Conservation (phyloP, 2,797 vertebrate genomes). For the Tolypeutes matacus region DNA sequence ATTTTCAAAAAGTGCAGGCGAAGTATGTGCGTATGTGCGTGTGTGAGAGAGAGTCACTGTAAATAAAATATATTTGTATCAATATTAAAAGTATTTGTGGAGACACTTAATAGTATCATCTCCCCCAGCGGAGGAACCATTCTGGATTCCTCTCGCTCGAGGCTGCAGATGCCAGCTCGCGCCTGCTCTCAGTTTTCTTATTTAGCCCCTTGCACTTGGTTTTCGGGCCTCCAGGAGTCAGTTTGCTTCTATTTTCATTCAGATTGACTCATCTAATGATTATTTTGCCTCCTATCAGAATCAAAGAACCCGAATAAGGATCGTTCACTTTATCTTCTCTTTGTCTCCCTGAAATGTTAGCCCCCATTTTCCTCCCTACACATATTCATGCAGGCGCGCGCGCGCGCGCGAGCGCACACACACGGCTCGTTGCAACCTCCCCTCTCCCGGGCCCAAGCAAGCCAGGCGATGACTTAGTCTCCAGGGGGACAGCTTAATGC, state of each 20-base stretch:
- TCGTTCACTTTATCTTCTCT: neutral
- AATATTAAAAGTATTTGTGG: conserved; percentile 1
- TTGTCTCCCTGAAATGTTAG: neutral
- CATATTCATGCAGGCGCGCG: neutral
- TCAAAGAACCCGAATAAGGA: neutral
- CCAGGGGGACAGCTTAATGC: neutral
- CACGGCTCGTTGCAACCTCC: neutral
- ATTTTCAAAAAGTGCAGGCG: conserved; percentile 58
- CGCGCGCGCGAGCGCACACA: too few species aligned
- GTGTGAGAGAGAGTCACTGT: neutral
- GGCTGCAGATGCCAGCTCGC: neutral
- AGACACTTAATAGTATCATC: neutral
- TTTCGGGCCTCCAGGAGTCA: neutral
- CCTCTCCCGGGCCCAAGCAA: neutral
- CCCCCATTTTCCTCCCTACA: too few species aligned
- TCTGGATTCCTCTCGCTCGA: neutral
- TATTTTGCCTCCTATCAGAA: neutral
- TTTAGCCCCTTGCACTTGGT: fast-evolving
- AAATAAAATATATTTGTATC: neutral
- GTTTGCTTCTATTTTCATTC: neutral
- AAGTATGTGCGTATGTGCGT: neutral
- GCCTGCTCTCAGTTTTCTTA: neutral
- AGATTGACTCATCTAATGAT: neutral
- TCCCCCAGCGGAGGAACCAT: neutral
- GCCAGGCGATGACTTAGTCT: neutral